A percentile compares a stretch with the other conserved stretches of the same genome.
Evolutionary conservation across 1,140 invertebrate genomes (phyloP).

Genomic region (Dendrolimus kikuchii): DNA sequence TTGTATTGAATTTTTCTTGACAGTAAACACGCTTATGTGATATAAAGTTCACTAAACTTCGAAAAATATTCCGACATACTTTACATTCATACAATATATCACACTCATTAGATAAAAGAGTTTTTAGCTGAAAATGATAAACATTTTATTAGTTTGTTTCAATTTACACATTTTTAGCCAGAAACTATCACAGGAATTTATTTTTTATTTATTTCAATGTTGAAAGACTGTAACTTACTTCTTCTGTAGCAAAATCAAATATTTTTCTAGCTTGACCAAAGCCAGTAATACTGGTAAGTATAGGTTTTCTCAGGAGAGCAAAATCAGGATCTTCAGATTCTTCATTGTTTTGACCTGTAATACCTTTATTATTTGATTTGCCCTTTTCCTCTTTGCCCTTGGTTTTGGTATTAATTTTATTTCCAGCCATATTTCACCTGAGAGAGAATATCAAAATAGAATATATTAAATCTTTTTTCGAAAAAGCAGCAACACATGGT

Average conservation of each 20-base stretch:
- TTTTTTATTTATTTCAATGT: not conserved
- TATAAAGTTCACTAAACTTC: slow-evolving; percentile 87
- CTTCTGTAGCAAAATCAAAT: slow-evolving; percentile 75
- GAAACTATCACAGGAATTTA: no score
- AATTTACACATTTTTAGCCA: no score
- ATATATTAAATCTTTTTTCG: no score
- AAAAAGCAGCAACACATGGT: no score
- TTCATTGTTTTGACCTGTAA: slow-evolving; percentile 28
- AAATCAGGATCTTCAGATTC: slow-evolving; percentile 67
- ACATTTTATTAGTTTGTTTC: no score
- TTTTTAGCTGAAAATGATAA: slow-evolving; percentile 74
- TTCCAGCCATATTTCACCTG: slow-evolving; percentile 60
- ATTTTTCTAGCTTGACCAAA: slow-evolving; percentile 75
- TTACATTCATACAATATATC: slow-evolving; percentile 89
- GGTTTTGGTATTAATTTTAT: slow-evolving; percentile 60
- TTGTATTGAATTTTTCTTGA: slow-evolving; percentile 68
- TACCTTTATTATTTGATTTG: slow-evolving; percentile 37
- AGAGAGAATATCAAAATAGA: slow-evolving; percentile 8
- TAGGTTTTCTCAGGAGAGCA: slow-evolving; percentile 75
- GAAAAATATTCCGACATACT: slow-evolving; percentile 87
- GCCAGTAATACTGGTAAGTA: slow-evolving; percentile 75
- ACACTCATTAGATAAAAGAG: slow-evolving; percentile 83
- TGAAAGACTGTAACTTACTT: slow-evolving; percentile 54
- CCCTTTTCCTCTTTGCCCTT: slow-evolving; percentile 53
- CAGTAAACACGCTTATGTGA: slow-evolving; percentile 89